Conservation (phyloP, 2,888 invertebrate species). For the Polia nebulosa region DNA sequence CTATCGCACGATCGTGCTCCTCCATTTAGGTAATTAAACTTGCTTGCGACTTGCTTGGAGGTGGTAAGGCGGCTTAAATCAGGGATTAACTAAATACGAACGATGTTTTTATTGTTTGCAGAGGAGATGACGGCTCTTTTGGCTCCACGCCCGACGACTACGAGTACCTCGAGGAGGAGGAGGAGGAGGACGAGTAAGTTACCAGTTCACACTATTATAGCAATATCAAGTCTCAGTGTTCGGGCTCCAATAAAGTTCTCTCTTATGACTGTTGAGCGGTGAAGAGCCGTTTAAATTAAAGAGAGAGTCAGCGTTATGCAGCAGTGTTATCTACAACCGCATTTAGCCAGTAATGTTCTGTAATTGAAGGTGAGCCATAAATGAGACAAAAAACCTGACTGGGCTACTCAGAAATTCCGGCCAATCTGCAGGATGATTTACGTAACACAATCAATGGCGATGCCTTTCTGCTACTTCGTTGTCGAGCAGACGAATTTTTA, state of each 20-base stretch:
- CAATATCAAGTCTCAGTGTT: background rate
- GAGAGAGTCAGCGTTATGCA: background rate
- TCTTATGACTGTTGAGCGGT: background rate
- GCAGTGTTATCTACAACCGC: background rate
- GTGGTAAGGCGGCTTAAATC: background rate
- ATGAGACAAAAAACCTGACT: too few relatives aligned
- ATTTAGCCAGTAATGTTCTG: background rate
- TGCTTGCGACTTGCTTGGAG: background rate
- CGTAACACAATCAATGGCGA: background rate
- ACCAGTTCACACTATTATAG: background rate
- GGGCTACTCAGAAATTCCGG: background rate
- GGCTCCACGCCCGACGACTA: conserved; percentile 57
- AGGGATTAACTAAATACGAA: background rate
- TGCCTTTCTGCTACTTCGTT: background rate
- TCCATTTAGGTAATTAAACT: background rate
- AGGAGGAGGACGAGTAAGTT: conserved; percentile 65
- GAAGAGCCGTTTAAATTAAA: background rate
- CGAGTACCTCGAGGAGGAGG: conserved; percentile 69
- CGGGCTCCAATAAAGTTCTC: background rate
- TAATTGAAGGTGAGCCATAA: too few relatives aligned
- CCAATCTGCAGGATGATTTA: background rate
- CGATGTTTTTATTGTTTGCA: conserved; percentile 60
- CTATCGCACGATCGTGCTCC: background rate
- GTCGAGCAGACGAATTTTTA: background rate
- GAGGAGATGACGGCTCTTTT: conserved; percentile 73